Conservation (phyloP, 2,113 vertebrate species). For the Noctilio leporinus region DNA sequence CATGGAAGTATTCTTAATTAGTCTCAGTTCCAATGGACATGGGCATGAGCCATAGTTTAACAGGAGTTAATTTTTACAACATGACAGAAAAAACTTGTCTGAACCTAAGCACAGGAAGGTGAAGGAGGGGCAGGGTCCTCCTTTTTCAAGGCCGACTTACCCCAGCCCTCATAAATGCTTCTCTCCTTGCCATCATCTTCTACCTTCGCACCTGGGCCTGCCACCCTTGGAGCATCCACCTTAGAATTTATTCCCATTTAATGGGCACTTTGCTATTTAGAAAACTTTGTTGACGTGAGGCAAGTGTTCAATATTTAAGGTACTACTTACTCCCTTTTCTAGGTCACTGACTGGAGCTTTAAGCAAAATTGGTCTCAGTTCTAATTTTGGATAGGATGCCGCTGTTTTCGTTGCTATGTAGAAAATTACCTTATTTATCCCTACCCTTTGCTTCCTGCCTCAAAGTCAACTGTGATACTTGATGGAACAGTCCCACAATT, state of each 20-base stretch:
- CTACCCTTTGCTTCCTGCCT: not conserved
- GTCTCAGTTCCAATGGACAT: not conserved
- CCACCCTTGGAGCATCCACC: not conserved
- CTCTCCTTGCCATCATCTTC: not conserved
- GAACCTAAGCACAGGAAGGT: not conserved
- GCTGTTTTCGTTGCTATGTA: not conserved
- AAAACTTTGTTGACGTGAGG: not conserved
- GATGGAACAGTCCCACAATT: not conserved
- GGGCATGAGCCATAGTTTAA: not conserved
- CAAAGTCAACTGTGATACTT: not conserved
- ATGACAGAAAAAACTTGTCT: not conserved
- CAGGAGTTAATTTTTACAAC: not conserved
- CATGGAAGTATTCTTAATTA: not conserved
- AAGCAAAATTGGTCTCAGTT: not conserved
- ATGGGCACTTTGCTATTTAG: not conserved
- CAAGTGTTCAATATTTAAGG: not conserved
- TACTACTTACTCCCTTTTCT: not conserved
- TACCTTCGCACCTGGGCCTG: not conserved
- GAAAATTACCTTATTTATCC: not conserved
- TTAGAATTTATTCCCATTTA: not conserved
- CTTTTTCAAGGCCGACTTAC: not conserved
- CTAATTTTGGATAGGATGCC: not conserved
- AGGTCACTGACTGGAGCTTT: not conserved
- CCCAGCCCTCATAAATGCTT: not conserved
- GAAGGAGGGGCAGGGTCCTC: not conserved